Evolutionary conservation across 2,888 invertebrate genomes (phyloP).

Genomic region (Meiosimyza platycephala): DNA sequence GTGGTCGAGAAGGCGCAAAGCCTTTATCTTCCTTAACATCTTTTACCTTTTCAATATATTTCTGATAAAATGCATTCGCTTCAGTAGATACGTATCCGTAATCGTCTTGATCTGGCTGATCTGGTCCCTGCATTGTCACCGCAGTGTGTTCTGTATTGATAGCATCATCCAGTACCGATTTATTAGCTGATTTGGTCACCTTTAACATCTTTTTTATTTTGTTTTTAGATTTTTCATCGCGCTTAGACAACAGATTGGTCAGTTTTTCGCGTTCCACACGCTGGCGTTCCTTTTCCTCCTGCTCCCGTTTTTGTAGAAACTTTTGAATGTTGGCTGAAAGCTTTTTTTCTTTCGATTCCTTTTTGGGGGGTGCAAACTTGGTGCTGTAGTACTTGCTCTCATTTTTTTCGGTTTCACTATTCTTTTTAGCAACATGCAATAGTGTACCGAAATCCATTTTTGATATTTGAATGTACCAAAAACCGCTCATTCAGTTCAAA

Average conservation of each 20-base stretch:
- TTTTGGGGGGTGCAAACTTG: constrained; percentile 85
- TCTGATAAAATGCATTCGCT: constrained; percentile 83
- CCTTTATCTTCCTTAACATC: constrained; percentile 74
- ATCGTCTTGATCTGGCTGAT: constrained; percentile 90
- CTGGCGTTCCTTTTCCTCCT: constrained; percentile 78
- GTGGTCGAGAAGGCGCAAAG: constrained; percentile 70
- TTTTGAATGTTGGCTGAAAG: constrained; percentile 85
- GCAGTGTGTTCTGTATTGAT: constrained; percentile 81
- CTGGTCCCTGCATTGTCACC: constrained; percentile 78
- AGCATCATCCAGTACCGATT: constrained; percentile 86
- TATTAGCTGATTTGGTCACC: constrained; percentile 89
- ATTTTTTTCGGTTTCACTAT: constrained; percentile 66
- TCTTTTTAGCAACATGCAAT: constrained; percentile 73
- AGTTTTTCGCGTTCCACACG: constrained; percentile 74
- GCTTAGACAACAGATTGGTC: constrained; percentile 74
- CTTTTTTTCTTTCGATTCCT: constrained; percentile 75
- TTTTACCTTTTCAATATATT: constrained; percentile 81
- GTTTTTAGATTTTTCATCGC: constrained; percentile 77
- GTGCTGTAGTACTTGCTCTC: constrained; percentile 78
- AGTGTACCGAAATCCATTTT: constrained; percentile 74
- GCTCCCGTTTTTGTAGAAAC: constrained; percentile 84
- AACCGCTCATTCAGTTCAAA: too few relatives aligned
- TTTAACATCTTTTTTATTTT: constrained; percentile 84
- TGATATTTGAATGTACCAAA: neutral
- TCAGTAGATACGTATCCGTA: constrained; percentile 90